Conservation (phyloP, 2,113 vertebrate genomes). For the Varanus komodoensis region DNA sequence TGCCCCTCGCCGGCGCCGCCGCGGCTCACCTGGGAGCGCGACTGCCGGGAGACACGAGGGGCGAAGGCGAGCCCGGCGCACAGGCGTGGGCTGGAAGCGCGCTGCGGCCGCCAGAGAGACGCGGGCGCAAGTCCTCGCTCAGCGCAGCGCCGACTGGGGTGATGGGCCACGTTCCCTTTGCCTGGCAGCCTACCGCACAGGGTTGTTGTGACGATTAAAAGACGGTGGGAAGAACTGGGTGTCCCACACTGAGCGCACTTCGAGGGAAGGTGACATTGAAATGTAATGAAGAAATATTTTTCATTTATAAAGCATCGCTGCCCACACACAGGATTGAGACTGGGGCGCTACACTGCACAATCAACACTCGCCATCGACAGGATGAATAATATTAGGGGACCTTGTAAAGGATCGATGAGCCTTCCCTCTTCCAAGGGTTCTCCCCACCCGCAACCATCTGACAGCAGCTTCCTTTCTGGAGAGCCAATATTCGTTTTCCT, state of each 20-base stretch:
- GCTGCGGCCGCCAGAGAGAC: neutral
- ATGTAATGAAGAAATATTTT: neutral
- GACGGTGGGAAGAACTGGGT: neutral
- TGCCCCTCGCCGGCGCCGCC: no score
- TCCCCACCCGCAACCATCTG: neutral
- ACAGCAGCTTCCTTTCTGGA: slow-evolving; percentile 1
- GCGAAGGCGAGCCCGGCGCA: neutral
- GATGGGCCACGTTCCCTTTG: neutral
- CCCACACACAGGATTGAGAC: neutral
- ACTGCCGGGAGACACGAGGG: neutral
- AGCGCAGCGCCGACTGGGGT: neutral
- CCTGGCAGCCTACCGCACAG: neutral
- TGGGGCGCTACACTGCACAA: neutral
- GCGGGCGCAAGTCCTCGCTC: neutral
- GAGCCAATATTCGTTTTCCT: neutral
- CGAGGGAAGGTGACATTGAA: neutral
- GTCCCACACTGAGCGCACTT: neutral
- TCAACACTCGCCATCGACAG: neutral
- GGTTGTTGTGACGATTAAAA: neutral
- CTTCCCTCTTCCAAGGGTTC: neutral
- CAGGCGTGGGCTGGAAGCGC: neutral
- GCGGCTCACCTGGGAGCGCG: neutral
- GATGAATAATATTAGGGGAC: neutral
- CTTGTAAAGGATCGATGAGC: neutral
- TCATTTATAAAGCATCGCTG: neutral